Conservation (phyloP, 2,888 invertebrate species). For the Eumacrocentrus americanus region DNA sequence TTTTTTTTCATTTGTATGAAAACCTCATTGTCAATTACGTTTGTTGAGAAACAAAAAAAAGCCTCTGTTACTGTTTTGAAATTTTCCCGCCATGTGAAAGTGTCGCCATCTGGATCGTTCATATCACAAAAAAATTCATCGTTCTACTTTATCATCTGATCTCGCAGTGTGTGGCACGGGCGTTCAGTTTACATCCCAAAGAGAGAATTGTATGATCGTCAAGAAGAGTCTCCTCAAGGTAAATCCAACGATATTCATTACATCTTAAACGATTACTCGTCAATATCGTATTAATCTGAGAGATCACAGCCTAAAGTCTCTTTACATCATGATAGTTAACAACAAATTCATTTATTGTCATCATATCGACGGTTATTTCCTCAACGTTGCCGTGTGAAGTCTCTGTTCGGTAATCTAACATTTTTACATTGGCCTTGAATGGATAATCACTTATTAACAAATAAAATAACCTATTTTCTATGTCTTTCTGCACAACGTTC, state of each 20-base stretch:
- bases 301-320: constrained; percentile 1
- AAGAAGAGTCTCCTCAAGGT: constrained; percentile 43
- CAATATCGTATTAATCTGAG: constrained; percentile 23
- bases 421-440: constrained; percentile 2
- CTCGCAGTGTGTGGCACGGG: constrained; percentile 8
- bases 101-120: too few relatives aligned
- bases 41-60: too few relatives aligned
- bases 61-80: not conserved
- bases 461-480: not conserved
- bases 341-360: constrained; percentile 33
- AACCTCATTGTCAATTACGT: too few relatives aligned
- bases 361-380: constrained; percentile 13
- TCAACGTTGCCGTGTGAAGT: constrained; percentile 22
- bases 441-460: not conserved
- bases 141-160: not conserved
- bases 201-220: constrained; percentile 31
- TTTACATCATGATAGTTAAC: constrained; percentile 25
- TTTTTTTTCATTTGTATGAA: too few relatives aligned
- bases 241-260: constrained; percentile 51
- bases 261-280: constrained; percentile 39
- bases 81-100: not conserved
- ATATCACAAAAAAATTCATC: too few relatives aligned
- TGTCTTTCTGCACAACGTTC: not conserved
- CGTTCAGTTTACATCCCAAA: constrained; percentile 36
- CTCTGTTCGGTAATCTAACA: constrained; percentile 11